Evolutionary conservation across 2,888 invertebrate genomes (phyloP), one percentile per base, ranked within the genome.

Genomic region (Quadriops clusia): DNA sequence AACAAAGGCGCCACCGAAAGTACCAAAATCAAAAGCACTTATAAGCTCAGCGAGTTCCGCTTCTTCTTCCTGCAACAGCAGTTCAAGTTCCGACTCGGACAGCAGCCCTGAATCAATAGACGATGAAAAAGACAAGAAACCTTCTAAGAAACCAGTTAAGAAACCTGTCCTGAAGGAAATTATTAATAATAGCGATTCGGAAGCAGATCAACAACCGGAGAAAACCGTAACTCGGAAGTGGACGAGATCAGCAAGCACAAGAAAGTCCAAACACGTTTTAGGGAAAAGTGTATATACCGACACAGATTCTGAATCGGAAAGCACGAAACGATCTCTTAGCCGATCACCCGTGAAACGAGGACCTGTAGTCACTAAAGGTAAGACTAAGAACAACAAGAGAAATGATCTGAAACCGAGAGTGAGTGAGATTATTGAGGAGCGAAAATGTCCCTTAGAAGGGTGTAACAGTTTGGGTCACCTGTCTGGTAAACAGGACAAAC

Each of bases 391-490:
- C 27, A 56, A 48, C 12, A 64, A 64, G 40, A 42, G 53, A 27
- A 45, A 44, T 18, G 57, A 56, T 37, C 36, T 47, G 8, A 58
- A 57, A 36, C 42, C 50, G 6, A 49, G 53, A 28, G 43, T 40
- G 7, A 49, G 38, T 29, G 57, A 57, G 31, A 44, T 47, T 23
- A 32, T 60, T 14, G 63, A 77, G 46, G 79, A 86, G 46, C 65
- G 81, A 26, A 70, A 76, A 38, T 91, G 93, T 58, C 90, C 90
- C 0, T 69, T 93, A 6, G 78, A 86, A 29, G 82, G 83, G 31
- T 94, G 93, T 53, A 85, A 91, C 53, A 91, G 91, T 2, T 66
- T 69, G 2, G 93, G 91, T 26, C 90, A 91, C 63, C 64, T 91
- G 4, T 31, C 85, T 37, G 91, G 91, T 7, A 73, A 75, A 49